Conservation (phyloP, 2,888 invertebrate species). For the Calameuta pallipes region DNA sequence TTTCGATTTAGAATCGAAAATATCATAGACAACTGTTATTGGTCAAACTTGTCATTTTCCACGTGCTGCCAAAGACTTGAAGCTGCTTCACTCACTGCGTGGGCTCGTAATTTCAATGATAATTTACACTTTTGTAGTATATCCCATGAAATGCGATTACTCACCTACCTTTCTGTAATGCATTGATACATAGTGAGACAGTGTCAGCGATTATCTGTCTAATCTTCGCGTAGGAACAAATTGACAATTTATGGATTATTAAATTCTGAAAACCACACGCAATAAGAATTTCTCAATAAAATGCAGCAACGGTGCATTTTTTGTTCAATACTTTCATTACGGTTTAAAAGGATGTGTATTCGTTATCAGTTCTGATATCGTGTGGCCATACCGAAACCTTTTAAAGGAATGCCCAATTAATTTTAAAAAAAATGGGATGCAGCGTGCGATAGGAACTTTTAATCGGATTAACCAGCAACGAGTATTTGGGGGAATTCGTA, state of each 20-base stretch:
- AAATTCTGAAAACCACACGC: neutral
- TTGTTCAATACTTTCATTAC: neutral
- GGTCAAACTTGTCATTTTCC: constrained; percentile 65
- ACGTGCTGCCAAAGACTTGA: constrained; percentile 28
- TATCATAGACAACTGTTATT: constrained; percentile 53
- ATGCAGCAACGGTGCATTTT: neutral
- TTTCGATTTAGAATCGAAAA: constrained; percentile 28
- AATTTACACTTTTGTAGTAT: neutral
- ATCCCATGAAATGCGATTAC: neutral
- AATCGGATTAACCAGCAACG: neutral
- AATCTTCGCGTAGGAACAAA: neutral
- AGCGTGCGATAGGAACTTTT: neutral
- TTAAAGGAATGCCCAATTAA: neutral
- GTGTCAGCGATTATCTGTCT: neutral
- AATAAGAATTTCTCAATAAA: neutral
- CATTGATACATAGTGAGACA: neutral
- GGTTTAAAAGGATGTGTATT: neutral
- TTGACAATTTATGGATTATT: neutral
- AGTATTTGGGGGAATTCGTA: neutral
- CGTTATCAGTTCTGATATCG: neutral
- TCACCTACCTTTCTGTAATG: neutral
- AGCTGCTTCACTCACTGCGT: neutral
- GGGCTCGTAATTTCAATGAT: neutral
- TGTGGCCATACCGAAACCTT: neutral
- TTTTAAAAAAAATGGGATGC: neutral